phyloP scores from a whole-genome alignment of 2,113 vertebrate genomes.

The Poicephalus gulielmi region DNA sequence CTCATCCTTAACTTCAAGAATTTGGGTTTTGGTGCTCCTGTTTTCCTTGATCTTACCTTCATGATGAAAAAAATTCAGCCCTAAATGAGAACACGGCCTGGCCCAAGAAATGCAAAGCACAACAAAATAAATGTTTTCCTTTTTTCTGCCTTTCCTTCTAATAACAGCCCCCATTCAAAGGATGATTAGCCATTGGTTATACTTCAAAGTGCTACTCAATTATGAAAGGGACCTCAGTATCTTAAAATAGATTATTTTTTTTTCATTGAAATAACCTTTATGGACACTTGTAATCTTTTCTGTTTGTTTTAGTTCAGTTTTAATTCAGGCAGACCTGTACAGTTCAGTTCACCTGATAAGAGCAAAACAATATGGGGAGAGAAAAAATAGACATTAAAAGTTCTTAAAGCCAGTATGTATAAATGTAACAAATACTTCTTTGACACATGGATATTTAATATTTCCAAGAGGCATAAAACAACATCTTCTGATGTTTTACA shows the following conservation, averaged over 20 bases:
- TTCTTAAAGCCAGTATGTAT: neutral
- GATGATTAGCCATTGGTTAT: neutral
- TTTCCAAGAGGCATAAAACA: neutral
- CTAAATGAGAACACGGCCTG: neutral
- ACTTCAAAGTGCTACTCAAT: neutral
- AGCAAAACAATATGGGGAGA: neutral
- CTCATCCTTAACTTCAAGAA: neutral
- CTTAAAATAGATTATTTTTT: conserved; percentile 2
- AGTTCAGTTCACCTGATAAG: neutral
- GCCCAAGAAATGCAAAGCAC: neutral
- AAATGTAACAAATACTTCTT: neutral
- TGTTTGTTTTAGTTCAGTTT: conserved; percentile 19
- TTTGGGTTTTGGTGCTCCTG: neutral
- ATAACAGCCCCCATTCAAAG: neutral
- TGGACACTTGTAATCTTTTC: neutral
- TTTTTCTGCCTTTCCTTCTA: conserved; percentile 19
- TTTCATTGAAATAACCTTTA: neutral
- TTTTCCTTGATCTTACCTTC: neutral
- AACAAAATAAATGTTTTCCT: conserved; percentile 26
- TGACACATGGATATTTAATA: neutral
- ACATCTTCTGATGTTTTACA: neutral
- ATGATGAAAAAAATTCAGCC: neutral
- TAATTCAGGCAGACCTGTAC: neutral
- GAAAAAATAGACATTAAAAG: neutral
- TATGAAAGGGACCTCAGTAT: neutral